phyloP scores from a whole-genome alignment of 2,888 invertebrate genomes.

The Drosophila affinis region DNA sequence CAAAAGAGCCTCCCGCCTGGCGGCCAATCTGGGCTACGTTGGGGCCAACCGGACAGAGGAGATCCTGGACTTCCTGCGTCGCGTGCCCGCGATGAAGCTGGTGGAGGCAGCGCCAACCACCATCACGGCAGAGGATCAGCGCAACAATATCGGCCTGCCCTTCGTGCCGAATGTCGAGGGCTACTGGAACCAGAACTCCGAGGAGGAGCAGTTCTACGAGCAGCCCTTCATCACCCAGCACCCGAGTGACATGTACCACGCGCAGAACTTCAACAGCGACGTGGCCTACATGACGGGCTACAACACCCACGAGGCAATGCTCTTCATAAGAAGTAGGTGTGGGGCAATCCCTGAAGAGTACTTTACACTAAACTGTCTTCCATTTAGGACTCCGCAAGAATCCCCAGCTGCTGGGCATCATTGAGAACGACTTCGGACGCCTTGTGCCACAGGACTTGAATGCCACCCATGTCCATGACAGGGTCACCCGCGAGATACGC shows the following conservation, averaged over 20 bases:
- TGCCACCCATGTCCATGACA: constrained; percentile 79
- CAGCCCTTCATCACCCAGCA: constrained; percentile 85
- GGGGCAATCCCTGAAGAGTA: neutral
- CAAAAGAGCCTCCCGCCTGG: constrained; percentile 85
- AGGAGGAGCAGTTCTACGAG: constrained; percentile 82
- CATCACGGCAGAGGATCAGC: constrained; percentile 85
- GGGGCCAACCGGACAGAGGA: constrained; percentile 86
- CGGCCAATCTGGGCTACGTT: constrained; percentile 85
- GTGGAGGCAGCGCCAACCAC: constrained; percentile 86
- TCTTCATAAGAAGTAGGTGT: constrained; percentile 85
- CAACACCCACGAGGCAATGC: constrained; percentile 88
- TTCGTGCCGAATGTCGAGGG: constrained; percentile 86
- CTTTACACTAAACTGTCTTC: neutral
- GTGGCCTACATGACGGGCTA: constrained; percentile 87
- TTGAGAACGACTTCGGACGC: constrained; percentile 86
- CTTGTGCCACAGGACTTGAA: constrained; percentile 86
- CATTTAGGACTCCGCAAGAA: constrained; percentile 86
- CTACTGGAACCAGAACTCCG: constrained; percentile 78
- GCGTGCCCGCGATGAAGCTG: constrained; percentile 86
- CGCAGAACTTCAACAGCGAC: constrained; percentile 84
- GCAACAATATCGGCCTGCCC: constrained; percentile 86
- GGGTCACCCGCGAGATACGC: constrained; percentile 84
- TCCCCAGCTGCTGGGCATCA: constrained; percentile 85
- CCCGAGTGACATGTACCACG: constrained; percentile 84
- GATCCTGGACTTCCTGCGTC: constrained; percentile 86